Percentiles rank a stretch among this genome's conserved stretches.
Conservation (phyloP, 2,888 invertebrate genomes). For the Scaptomyza parva region DNA sequence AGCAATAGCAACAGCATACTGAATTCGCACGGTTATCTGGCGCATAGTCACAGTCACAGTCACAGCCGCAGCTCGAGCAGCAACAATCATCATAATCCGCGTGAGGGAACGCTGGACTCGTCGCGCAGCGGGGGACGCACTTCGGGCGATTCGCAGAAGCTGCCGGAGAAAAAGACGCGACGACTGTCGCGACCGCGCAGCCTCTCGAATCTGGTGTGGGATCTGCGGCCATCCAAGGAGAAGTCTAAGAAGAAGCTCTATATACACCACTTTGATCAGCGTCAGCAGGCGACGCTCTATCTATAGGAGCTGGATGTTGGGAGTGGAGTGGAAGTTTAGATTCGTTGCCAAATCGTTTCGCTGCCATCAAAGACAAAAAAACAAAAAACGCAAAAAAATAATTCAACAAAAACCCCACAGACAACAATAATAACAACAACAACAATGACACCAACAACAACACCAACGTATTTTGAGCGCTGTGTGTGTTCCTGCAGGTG, state of each 20-base stretch:
- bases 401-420: conserved; percentile 23
- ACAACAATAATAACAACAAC: conserved; percentile 22
- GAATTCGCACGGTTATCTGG: conserved; percentile 70
- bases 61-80: conserved; percentile 81
- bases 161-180: conserved; percentile 93
- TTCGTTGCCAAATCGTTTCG: conserved; percentile 76
- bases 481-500: conserved; percentile 78
- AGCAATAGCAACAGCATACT: conserved; percentile 74
- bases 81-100: conserved; percentile 84
- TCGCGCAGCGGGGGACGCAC: conserved; percentile 95
- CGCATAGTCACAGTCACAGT: conserved; percentile 53
- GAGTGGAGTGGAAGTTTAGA: conserved; percentile 33
- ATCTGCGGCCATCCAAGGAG: conserved; percentile 86
- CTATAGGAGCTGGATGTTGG: conserved; percentile 69
- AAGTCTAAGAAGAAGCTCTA: conserved; percentile 85
- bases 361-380: conserved; percentile 67
- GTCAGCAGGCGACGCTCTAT: conserved; percentile 85
- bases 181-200: conserved; percentile 93
- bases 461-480: conserved; percentile 60
- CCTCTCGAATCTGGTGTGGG: conserved; percentile 95
- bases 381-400: conserved; percentile 29
- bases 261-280: conserved; percentile 85
- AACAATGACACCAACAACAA: conserved; percentile 34
- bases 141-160: conserved; percentile 92
- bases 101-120: conserved; percentile 94